Base-by-base conservation (phyloP, 2,113 vertebrate genomes). In the Arizona elegans region DNA sequence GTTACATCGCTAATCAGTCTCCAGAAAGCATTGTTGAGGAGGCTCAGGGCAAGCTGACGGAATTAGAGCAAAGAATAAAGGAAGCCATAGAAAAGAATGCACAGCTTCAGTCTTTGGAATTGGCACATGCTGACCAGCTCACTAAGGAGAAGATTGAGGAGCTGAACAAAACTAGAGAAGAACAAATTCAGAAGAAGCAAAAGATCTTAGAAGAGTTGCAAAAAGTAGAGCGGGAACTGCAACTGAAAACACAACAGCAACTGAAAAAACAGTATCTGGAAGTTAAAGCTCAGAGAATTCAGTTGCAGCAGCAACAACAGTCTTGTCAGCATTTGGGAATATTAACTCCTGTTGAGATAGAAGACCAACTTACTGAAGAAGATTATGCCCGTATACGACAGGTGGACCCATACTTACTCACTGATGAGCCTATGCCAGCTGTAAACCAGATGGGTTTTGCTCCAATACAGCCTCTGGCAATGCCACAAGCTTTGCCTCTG, bases 141-240 rank as follows among this genome's bases (percentile, higher is more conserved):
- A 99, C 99, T 98, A 99, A 99, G 98, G 99, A 99, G 98, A 99
- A 99, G 98, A 99, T 99, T 47, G 99, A 99, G 97, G 99, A 99
- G 98, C 97, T 99, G 96, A 99, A 99, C 97, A 99, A 99, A 98
- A 99, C 99, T 70, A 97, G 99, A 93, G 99, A 99, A 97, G 99
- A 99, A 95, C 99, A 99, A 98, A 99, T 99, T 95, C 99, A 99
- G 98, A 99, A 99, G 98, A 99, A 99, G 95, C 99, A 99, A 98
- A 99, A 99, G 98, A 99, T 99, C 97, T 97, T 99, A 97, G 99
- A 99, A 98, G 99, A 99, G 97, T 98, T 99, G 96, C 99, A 99
- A 98, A 99, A 99, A 97, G 99, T 99, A 95, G 99, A 99, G 95
- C 98, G 99, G 92, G 99, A 99, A 97, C 97, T 99, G 97, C 99